phyloP scores from a whole-genome alignment of 2,888 invertebrate genomes.

The Schrankia costaestrigalis region DNA sequence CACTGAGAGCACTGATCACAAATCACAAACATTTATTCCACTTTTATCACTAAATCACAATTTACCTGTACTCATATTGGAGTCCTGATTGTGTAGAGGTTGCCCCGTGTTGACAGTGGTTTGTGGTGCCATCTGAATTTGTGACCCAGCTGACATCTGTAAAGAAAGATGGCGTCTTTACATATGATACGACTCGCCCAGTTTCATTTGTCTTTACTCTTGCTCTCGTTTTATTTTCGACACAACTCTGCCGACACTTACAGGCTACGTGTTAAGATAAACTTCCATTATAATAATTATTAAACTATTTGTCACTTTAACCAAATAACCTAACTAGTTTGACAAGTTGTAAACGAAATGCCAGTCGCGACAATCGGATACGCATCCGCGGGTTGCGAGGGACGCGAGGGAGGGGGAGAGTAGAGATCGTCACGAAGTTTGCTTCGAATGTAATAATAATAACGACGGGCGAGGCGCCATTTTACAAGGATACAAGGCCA shows the following conservation, averaged over 20 bases:
- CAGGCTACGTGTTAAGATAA: conserved; percentile 49
- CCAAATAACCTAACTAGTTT: conserved; percentile 77
- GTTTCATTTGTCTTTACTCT: conserved; percentile 48
- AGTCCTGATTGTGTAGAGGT: conserved; percentile 96
- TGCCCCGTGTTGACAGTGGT: conserved; percentile 91
- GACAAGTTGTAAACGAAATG: conserved; percentile 77
- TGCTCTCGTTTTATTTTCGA: conserved; percentile 37
- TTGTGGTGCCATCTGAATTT: conserved; percentile 98
- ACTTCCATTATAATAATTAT: conserved; percentile 48
- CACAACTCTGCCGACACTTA: conserved; percentile 46
- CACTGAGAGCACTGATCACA: conserved; percentile 69
- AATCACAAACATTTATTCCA: conserved; percentile 61
- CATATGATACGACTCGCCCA: conserved; percentile 79
- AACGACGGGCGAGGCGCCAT: conserved; percentile 76
- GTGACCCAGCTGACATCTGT: conserved; percentile 98
- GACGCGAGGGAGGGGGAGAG: conserved; percentile 51
- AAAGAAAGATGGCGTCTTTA: conserved; percentile 82
- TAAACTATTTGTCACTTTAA: conserved; percentile 52
- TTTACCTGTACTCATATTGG: conserved; percentile 98
- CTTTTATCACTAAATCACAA: conserved; percentile 69
- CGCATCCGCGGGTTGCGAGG: conserved; percentile 73
- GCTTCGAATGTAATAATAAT: conserved; percentile 78
- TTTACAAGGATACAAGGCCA: conserved; percentile 79
- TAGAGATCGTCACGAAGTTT: conserved; percentile 79
- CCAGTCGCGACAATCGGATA: conserved; percentile 79